Evolutionary conservation across 37 sponge, comb jelly and placozoan genomes (phyloP), one percentile per base, ranked within the genome.

Genomic region (Aplysina aerophoba): DNA sequence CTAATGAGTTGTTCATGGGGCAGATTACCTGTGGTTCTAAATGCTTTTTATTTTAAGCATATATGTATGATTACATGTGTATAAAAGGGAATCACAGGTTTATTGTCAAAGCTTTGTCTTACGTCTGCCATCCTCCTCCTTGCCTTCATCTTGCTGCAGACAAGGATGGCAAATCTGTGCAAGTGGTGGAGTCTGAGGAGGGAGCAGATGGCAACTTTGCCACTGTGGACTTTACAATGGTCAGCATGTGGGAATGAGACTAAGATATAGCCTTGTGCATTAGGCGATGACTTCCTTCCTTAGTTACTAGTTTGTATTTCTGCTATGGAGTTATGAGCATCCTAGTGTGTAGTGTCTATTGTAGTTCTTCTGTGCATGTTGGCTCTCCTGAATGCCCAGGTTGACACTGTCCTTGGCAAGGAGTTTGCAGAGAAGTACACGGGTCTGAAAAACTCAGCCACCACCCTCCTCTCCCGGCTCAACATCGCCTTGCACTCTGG

Each of bases 381-480:
- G 8, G 8, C 8, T 3, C 8, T 8, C 50, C 50, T 44, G 6
- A 44, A 44, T 44, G 50, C 8, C 50, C 25, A 75, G 78, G 78
- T 75, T 17, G 78, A 75, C 25, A 40, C 14, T 19, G 54, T 75
- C 21, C 54, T 87, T 38, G 93, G 93, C 6, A 34, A 58, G 33
- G 90, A 83, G 33, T 93, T 89, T 89, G 93, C 93, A 0, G 74
- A 78, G 54, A 89, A 87, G 75, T 93, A 89, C 82, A 85, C 93
- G 13, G 90, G 90, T 55, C 84, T 93, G 28, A 66, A 84, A 66
- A 84, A 93, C 90, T 81, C 90, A 5, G 82, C 87, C 25, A 83
- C 87, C 0, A 85, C 84, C 44, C 87, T 86, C 63, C 73, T 89
- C 41, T 88, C 93, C 5, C 73, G 83, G 34, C 71, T 93, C 31